These are phyloP conservation scores for Rhinoraja longicauda DNA, from an alignment of 2,797 vertebrate species.

Conservation along the genomic window DNA sequence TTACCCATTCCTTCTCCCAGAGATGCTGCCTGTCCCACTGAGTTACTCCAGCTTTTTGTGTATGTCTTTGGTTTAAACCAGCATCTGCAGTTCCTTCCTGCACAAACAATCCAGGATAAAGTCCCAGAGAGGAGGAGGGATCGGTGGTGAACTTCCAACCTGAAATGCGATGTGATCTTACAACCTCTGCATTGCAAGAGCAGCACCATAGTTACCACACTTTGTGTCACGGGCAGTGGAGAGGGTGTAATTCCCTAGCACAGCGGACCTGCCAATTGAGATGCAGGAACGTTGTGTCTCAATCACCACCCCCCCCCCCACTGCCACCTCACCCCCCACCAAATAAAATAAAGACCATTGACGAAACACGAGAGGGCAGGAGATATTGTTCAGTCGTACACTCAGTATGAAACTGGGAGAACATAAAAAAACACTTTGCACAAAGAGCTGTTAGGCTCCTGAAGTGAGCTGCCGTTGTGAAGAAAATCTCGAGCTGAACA, in stretches of 20 bases:
- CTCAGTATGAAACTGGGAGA: background rate
- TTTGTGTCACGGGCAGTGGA: background rate
- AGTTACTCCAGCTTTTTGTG: no score
- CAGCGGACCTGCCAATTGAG: background rate
- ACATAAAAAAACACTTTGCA: background rate
- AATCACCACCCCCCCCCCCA: background rate
- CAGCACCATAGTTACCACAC: background rate
- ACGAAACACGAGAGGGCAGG: background rate
- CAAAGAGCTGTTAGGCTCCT: background rate
- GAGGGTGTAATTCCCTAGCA: background rate
- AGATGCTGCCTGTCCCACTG: no score
- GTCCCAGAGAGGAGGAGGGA: background rate
- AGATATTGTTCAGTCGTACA: background rate
- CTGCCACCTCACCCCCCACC: no score
- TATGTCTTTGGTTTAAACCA: no score
- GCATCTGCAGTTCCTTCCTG: no score
- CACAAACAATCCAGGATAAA: background rate
- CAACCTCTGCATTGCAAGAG: background rate
- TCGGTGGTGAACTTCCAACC: background rate
- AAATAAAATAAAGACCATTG: background rate
- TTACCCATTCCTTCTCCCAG: no score
- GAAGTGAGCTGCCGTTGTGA: background rate
- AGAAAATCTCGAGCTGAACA: background rate
- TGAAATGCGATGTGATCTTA: no score
- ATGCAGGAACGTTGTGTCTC: background rate